Evolutionary conservation across 1,140 invertebrate genomes (phyloP).

Genomic region (Drosophila nigromelanica): DNA sequence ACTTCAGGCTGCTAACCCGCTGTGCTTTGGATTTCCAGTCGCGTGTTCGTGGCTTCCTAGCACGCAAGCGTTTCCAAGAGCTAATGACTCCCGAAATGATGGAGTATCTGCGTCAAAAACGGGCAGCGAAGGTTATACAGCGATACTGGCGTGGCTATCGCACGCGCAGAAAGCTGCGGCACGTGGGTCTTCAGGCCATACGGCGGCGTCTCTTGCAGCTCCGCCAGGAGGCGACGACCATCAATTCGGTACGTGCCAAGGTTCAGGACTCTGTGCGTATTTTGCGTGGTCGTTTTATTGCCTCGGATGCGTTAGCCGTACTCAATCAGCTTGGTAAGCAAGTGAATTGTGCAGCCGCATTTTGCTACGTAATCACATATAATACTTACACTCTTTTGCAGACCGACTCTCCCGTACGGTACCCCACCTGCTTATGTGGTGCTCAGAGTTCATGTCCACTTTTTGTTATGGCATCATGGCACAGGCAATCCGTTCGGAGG

Average conservation of each 20-base stretch:
- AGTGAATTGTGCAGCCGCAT: not conserved
- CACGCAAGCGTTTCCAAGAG: slow-evolving; percentile 84
- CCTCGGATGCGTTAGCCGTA: slow-evolving; percentile 67
- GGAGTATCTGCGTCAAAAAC: slow-evolving; percentile 83
- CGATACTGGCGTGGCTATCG: slow-evolving; percentile 87
- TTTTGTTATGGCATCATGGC: slow-evolving; percentile 84
- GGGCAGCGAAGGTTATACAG: slow-evolving; percentile 87
- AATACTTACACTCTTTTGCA: slow-evolving; percentile 14
- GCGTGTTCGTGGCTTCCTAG: slow-evolving; percentile 84
- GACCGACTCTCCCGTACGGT: slow-evolving; percentile 80
- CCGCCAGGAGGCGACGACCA: slow-evolving; percentile 83
- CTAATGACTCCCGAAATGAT: slow-evolving; percentile 84
- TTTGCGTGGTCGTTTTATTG: slow-evolving; percentile 67
- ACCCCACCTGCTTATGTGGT: slow-evolving; percentile 75
- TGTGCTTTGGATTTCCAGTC: slow-evolving; percentile 84
- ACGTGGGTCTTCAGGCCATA: slow-evolving; percentile 83
- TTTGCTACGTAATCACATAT: not conserved
- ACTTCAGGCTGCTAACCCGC: slow-evolving; percentile 45
- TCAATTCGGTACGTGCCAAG: slow-evolving; percentile 82
- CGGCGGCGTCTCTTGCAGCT: slow-evolving; percentile 84
- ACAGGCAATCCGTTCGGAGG: slow-evolving; percentile 82
- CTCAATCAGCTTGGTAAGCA: slow-evolving; percentile 67
- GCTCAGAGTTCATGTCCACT: slow-evolving; percentile 76
- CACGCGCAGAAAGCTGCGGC: slow-evolving; percentile 79
- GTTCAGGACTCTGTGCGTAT: slow-evolving; percentile 67